phyloP scores from a whole-genome alignment of 2,888 invertebrate genomes.

The Standfussiana lucernea region DNA sequence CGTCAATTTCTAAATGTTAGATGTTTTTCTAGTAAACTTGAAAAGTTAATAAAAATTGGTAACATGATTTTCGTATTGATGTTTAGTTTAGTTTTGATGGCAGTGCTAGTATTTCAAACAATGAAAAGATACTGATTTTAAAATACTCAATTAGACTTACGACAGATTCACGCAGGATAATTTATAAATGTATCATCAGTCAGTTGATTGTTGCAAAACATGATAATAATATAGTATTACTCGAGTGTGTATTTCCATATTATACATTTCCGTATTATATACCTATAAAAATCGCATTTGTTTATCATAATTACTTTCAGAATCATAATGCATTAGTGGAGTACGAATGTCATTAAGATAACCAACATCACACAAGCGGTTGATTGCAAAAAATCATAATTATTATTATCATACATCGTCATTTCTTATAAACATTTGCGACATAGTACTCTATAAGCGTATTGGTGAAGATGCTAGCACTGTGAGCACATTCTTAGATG shows the following conservation, averaged over 20 bases:
- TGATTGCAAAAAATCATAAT: slow-evolving; percentile 10
- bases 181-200: background rate
- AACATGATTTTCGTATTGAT: slow-evolving; percentile 67
- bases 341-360: slow-evolving; percentile 11
- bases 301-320: slow-evolving; percentile 9
- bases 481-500: slow-evolving; percentile 41
- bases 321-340: slow-evolving; percentile 7
- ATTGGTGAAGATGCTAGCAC: slow-evolving; percentile 37
- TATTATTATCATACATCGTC: background rate
- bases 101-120: slow-evolving; percentile 41
- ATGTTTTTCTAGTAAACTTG: slow-evolving; percentile 68
- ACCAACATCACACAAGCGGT: background rate
- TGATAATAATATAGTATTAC: background rate
- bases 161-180: background rate
- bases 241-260: background rate
- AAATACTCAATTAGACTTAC: slow-evolving; percentile 53
- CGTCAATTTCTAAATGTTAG: slow-evolving; percentile 72
- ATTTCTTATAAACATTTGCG: slow-evolving; percentile 3
- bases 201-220: background rate
- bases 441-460: slow-evolving; percentile 10
- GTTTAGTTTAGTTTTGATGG: slow-evolving; percentile 59
- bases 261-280: background rate
- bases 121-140: slow-evolving; percentile 32
- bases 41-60: slow-evolving; percentile 68
- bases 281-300: background rate